Conservation (phyloP, 2,113 vertebrate genomes). For the Prolemur simus region DNA sequence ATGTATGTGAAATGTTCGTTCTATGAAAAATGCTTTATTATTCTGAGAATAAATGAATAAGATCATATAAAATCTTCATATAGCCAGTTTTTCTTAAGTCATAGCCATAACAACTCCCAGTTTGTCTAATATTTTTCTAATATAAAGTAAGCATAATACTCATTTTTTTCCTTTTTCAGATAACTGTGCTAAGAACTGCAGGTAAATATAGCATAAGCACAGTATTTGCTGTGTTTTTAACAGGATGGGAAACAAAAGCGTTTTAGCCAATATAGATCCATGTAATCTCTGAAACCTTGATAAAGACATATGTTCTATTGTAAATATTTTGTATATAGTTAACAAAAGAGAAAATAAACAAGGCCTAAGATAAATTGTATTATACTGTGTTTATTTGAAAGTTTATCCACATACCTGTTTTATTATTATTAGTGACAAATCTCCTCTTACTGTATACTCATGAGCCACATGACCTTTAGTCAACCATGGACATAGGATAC, state of each 20-base stretch:
- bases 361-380: background rate
- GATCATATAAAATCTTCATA: background rate
- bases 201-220: background rate
- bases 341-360: background rate
- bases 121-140: background rate
- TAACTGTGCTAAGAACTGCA: background rate
- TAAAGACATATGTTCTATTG: background rate
- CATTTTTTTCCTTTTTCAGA: background rate
- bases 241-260: background rate
- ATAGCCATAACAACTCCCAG: background rate
- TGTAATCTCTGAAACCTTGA: background rate
- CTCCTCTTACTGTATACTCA: too few relatives aligned
- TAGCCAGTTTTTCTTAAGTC: background rate
- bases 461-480: too few relatives aligned
- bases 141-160: background rate
- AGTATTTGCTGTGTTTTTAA: background rate
- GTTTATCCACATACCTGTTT: background rate
- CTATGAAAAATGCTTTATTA: background rate
- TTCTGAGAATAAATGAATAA: background rate
- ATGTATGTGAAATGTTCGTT: background rate
- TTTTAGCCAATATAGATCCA: background rate
- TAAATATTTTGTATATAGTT: background rate
- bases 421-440: background rate
- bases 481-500: too few relatives aligned
- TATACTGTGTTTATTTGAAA: background rate